Evolutionary conservation across 2,888 invertebrate genomes (phyloP), one percentile per base, ranked within the genome.

Genomic region (Teinopalpus imperialis): DNA sequence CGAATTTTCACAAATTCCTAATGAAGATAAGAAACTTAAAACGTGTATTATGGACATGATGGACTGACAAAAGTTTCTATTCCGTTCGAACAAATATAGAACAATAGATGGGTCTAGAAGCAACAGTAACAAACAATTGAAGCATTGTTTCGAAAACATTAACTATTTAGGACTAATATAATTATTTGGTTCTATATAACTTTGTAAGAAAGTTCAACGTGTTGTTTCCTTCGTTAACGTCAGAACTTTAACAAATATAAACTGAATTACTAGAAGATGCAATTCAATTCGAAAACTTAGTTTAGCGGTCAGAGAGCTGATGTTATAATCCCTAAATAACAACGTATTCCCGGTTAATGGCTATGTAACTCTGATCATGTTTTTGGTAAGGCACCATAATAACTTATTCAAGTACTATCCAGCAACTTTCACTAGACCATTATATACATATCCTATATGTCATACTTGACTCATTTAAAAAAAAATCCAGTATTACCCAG

Each of bases 91-190:
- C 14, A 31, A 41, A 9, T 12, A 12, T 10, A 32, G 32, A 41
- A 32, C 41, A 42, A 32, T 42, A 8, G 31, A 24, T 9, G 26
- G 32, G 21, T 24, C 24, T 24, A 26, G 3, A 27, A n/a, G 26
- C 16, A 31, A 23, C 24, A 16, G 8, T 34, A 34, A 14, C 20
- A 20, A 43, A 34, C 37, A 44, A 44, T 39, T 18, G 13, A 31
- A 6, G 12, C 43, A 24, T 44, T 42, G 41, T 42, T 42, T 29
- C 18, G 8, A 21, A 31, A 43, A 9, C 36, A 30, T 21, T 26
- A 18, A 44, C 6, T 32, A 37, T 24, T 35, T 13, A 24, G 20
- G 7, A 31, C 9, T 13, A 26, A 32, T 30, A 18, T 23, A 37
- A 37, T 44, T 31, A 31, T 9, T 8, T 24, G 16, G 16, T 31